phyloP scores from a whole-genome alignment of 1,140 invertebrate species.

The Drosophila nebulosa region DNA sequence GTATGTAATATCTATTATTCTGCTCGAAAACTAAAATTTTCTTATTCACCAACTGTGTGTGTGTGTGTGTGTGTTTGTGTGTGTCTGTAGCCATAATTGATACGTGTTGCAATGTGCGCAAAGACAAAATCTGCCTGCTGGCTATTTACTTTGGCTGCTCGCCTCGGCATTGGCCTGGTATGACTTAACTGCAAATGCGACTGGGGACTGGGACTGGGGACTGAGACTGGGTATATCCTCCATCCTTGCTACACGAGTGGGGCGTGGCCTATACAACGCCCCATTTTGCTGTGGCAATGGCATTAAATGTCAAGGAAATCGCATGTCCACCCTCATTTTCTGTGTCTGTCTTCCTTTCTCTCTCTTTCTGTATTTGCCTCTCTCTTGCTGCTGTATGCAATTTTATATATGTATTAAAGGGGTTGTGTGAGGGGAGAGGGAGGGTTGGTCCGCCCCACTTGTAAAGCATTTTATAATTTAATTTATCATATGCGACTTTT shows the following conservation, averaged over 20 bases:
- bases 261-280: conserved; percentile 57
- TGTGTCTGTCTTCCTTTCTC: neutral
- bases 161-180: conserved; percentile 11
- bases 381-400: conserved; percentile 22
- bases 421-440: conserved; percentile 3
- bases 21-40: neutral
- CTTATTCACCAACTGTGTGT: conserved; percentile 1
- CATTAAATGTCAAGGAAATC: conserved; percentile 76
- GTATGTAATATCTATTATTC: neutral
- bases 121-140: conserved; percentile 70
- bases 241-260: conserved; percentile 52
- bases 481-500: conserved; percentile 58
- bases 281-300: conserved; percentile 55
- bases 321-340: conserved; percentile 74
- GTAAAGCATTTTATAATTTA: conserved; percentile 78
- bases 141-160: conserved; percentile 68
- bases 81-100: conserved; percentile 57
- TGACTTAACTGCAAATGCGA: neutral
- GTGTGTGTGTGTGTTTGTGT: conserved; percentile 39
- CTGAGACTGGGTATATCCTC: conserved; percentile 4
- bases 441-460: conserved; percentile 54
- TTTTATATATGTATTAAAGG: conserved; percentile 36
- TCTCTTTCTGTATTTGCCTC: conserved; percentile 3
- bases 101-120: conserved; percentile 72
- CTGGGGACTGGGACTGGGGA: no score